Percentiles rank a stretch among this genome's conserved stretches.
Conservation (phyloP, 1,140 invertebrate species). For the Macrobrachium nipponense region DNA sequence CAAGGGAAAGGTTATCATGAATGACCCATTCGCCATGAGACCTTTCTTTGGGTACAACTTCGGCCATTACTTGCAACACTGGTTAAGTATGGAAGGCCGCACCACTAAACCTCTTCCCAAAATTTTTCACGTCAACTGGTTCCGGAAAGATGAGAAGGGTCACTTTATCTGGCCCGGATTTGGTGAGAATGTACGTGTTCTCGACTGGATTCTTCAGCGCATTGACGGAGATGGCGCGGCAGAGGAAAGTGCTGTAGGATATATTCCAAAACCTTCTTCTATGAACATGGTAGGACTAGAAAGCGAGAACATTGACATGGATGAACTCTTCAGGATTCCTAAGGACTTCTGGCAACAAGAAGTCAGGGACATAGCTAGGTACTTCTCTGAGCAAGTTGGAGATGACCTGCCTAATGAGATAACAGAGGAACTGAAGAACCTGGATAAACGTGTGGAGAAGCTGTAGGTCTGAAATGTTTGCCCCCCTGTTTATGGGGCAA, state of each 20-base stretch:
- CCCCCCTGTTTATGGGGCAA: no score
- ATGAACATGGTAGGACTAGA: slow-evolving; percentile 81
- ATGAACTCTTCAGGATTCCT: slow-evolving; percentile 87
- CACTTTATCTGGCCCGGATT: slow-evolving; percentile 98
- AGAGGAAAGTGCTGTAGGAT: slow-evolving; percentile 73
- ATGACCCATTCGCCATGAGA: slow-evolving; percentile 99
- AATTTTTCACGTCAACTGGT: slow-evolving; percentile 99
- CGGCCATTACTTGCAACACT: slow-evolving; percentile 93
- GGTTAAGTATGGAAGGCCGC: slow-evolving; percentile 84
- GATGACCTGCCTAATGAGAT: slow-evolving; percentile 70
- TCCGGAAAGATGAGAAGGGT: slow-evolving; percentile 84
- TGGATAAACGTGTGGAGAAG: slow-evolving; percentile 39
- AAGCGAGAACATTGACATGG: slow-evolving; percentile 76
- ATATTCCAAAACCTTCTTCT: slow-evolving; percentile 76
- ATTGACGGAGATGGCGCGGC: slow-evolving; percentile 74
- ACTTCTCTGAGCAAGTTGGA: slow-evolving; percentile 75
- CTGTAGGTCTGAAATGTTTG: background rate
- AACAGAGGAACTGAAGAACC: slow-evolving; percentile 30
- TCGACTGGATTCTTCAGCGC: slow-evolving; percentile 93
- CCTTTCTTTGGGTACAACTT: slow-evolving; percentile 99
- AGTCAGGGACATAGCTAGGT: slow-evolving; percentile 73
- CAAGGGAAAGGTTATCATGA: slow-evolving; percentile 87
- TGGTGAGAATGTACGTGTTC: slow-evolving; percentile 93
- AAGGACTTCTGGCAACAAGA: slow-evolving; percentile 95
- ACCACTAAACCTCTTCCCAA: slow-evolving; percentile 80